Conservation (phyloP, 1,140 invertebrate genomes). For the Bicyclus anynana region DNA sequence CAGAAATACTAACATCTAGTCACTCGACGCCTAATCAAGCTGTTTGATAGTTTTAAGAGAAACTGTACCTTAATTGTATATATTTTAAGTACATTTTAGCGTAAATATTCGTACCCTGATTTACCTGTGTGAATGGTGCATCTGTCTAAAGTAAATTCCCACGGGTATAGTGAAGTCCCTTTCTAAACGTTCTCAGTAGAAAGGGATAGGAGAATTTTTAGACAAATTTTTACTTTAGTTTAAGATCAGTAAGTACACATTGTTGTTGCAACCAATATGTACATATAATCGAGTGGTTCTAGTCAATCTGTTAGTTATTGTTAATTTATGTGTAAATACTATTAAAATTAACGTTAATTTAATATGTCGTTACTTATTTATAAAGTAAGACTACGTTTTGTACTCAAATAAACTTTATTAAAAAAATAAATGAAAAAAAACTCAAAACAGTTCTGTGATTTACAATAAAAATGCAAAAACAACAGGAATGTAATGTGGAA, state of each 20-base stretch:
- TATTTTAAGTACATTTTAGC: too few species aligned
- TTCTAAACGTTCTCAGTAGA: too few species aligned
- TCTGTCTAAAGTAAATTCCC: too few species aligned
- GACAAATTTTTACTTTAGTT: too few species aligned
- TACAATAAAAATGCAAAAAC: constrained; percentile 38
- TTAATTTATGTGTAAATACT: constrained; percentile 9
- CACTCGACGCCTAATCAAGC: constrained; percentile 37
- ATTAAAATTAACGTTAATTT: not conserved
- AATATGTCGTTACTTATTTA: constrained; percentile 12
- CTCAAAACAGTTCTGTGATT: constrained; percentile 45
- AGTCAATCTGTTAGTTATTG: constrained; percentile 44
- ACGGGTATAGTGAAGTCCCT: too few species aligned
- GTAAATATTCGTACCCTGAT: too few species aligned
- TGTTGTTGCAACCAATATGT: constrained; percentile 24
- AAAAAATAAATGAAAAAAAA: constrained; percentile 44
- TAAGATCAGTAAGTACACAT: too few species aligned
- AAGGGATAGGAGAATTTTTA: too few species aligned
- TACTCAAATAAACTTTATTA: constrained; percentile 53
- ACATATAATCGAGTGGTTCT: constrained; percentile 54
- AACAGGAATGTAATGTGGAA: constrained; percentile 59
- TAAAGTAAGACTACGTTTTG: constrained; percentile 47
- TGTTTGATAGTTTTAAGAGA: too few species aligned
- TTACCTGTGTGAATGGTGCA: too few species aligned
- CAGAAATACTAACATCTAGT: constrained; percentile 41
- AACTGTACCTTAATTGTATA: too few species aligned